Evolutionary conservation across 2,113 vertebrate species (phyloP).

Genomic region (Pimephales promelas): DNA sequence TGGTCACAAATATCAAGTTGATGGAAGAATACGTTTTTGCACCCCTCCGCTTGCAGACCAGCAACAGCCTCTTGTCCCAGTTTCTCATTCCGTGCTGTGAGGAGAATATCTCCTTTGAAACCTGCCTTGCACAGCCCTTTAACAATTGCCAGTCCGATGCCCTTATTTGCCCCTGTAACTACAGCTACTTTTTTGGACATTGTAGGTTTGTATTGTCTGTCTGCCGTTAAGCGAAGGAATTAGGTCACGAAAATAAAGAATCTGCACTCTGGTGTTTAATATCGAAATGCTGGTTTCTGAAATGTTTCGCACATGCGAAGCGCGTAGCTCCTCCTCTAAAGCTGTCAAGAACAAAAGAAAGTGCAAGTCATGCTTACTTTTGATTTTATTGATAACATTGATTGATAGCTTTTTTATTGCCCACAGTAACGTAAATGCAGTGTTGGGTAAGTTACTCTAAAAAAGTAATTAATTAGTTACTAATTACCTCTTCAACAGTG

Average conservation of each 20-base stretch:
- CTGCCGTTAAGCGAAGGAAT: no score
- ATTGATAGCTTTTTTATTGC: not conserved
- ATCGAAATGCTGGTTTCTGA: not conserved
- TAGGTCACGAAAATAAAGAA: not conserved
- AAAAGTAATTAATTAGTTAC: no score
- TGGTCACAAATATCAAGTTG: slow-evolving; percentile 62
- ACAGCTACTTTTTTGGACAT: slow-evolving; percentile 62
- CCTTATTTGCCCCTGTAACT: slow-evolving; percentile 68
- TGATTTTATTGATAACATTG: not conserved
- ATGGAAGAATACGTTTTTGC: slow-evolving; percentile 54
- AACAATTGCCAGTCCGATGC: slow-evolving; percentile 63
- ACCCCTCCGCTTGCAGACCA: slow-evolving; percentile 52
- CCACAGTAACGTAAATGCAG: no score
- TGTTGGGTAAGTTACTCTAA: no score
- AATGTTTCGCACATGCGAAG: not conserved
- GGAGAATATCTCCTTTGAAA: slow-evolving; percentile 59
- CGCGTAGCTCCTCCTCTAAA: not conserved
- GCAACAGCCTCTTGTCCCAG: slow-evolving; percentile 57
- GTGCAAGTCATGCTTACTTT: slow-evolving; percentile 34
- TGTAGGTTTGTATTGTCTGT: not conserved
- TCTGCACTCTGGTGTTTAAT: not conserved
- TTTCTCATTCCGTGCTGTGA: slow-evolving; percentile 63
- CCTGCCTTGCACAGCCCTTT: slow-evolving; percentile 56
- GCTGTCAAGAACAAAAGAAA: not conserved
- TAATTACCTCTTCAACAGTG: no score